These are phyloP conservation scores for Gerris lacustris DNA, from an alignment of 2,888 invertebrate species.

Conservation along the genomic window DNA sequence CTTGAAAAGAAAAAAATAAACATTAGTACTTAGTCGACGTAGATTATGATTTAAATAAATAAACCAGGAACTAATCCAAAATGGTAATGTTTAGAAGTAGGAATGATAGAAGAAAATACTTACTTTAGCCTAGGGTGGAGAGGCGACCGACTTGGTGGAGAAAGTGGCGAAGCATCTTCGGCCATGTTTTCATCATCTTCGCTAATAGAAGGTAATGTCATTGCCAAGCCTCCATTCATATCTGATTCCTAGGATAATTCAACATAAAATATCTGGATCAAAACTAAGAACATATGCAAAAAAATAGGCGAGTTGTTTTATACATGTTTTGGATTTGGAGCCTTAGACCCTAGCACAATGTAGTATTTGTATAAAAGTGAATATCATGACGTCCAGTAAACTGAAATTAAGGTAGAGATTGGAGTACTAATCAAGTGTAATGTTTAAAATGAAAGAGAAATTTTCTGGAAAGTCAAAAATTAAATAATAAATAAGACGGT, in stretches of 20 bases:
- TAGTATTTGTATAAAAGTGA: not conserved
- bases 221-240: slow-evolving; percentile 62
- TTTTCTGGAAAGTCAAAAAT: too few species aligned
- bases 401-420: too few species aligned
- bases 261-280: not conserved
- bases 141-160: slow-evolving; percentile 52
- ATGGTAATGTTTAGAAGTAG: too few species aligned
- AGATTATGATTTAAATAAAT: too few species aligned
- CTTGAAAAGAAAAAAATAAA: slow-evolving; percentile 43
- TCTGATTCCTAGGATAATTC: slow-evolving; percentile 48
- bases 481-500: too few species aligned
- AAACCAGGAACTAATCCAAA: too few species aligned
- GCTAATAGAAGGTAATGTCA: slow-evolving; percentile 83
- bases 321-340: not conserved
- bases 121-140: slow-evolving; percentile 45
- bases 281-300: not conserved
- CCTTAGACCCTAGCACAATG: not conserved
- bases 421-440: too few species aligned
- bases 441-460: too few species aligned
- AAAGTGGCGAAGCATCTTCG: slow-evolving; percentile 51
- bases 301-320: not conserved
- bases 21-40: not conserved
- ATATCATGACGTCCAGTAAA: too few species aligned
- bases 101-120: not conserved
- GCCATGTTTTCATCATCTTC: slow-evolving; percentile 83